Base-by-base conservation (phyloP, 2,113 vertebrate genomes). In the Austrofundulus limnaeus region DNA sequence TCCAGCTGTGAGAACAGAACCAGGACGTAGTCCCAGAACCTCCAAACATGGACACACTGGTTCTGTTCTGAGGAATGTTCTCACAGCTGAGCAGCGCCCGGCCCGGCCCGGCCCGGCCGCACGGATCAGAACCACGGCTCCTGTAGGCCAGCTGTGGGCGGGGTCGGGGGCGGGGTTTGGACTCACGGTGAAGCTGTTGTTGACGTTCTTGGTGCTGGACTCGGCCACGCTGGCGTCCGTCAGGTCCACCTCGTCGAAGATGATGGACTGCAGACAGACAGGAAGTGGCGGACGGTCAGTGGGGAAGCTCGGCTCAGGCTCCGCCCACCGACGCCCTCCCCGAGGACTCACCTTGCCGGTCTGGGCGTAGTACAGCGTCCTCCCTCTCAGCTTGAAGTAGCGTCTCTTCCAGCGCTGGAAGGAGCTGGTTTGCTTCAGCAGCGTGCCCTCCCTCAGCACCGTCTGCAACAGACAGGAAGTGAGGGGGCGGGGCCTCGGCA, bases 181-280 rank as follows among this genome's bases (percentile, higher is more conserved):
- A 85, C 95, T 92, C 90, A 98, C 97, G 21, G 97, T 99, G 78
- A 99, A 99, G 84, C 96, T 99, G 92, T 98, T 99, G 93, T 99
- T 99, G 81, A 97, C 91, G 70, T 98, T 99, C 89, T 99, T 99
- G 71, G 96, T 98, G 92, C 97, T 99, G 78, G 95, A 98, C 83
- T 99, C 97, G 1, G 97, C 97, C 59, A 98, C 97, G 0, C 97
- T 99, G 71, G 96, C 97, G 37, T 99, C 97, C 0, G 95, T 98
- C 88, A 99, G 89, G 85, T 98, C 96, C 59, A 99, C 96, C 53
- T 99, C 97, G 49, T 99, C 97, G 82, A 99, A 99, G 89, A 99
- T 98, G 81, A 99, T 98, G 0, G 97, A 99, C 97, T 99, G 76
- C 1, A 88, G 81, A 80, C 34, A 68, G 2, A 63, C 8, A 64